Evolutionary conservation across 1,140 invertebrate species (phyloP).

Genomic region (Drusus annulatus): DNA sequence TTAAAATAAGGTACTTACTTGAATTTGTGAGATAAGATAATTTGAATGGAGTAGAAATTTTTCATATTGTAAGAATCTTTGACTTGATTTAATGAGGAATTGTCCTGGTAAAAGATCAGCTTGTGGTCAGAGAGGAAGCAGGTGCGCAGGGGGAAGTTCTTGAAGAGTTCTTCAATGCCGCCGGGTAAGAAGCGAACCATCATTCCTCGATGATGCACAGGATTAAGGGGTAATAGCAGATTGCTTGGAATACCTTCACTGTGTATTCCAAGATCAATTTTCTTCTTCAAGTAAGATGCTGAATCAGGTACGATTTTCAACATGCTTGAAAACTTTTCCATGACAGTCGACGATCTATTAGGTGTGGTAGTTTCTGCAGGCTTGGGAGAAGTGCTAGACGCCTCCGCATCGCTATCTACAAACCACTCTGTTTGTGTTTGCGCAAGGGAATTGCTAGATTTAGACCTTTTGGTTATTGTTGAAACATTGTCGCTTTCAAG

Average conservation of each 20-base stretch:
- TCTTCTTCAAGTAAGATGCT: constrained; percentile 30
- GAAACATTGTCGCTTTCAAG: neutral
- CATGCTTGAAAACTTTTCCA: constrained; percentile 42
- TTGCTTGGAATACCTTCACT: constrained; percentile 11
- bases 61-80: constrained; percentile 41
- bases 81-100: neutral
- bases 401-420: neutral
- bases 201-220: constrained; percentile 14
- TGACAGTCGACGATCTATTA: constrained; percentile 9
- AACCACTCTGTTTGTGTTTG: constrained; percentile 19
- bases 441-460: neutral
- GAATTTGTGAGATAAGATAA: constrained; percentile 39
- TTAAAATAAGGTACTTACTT: constrained; percentile 31
- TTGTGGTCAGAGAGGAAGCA: constrained; percentile 32
- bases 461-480: neutral
- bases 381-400: neutral
- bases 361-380: neutral
- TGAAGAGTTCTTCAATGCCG: constrained; percentile 44
- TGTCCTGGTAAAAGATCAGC: constrained; percentile 14
- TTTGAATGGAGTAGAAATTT: constrained; percentile 42
- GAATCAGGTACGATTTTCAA: constrained; percentile 45
- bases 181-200: constrained; percentile 38
- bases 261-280: constrained; percentile 19
- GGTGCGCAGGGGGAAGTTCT: constrained; percentile 38
- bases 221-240: neutral